Evolutionary conservation across 2,113 vertebrate species (phyloP).

Genomic region (Empidonax alnorum): DNA sequence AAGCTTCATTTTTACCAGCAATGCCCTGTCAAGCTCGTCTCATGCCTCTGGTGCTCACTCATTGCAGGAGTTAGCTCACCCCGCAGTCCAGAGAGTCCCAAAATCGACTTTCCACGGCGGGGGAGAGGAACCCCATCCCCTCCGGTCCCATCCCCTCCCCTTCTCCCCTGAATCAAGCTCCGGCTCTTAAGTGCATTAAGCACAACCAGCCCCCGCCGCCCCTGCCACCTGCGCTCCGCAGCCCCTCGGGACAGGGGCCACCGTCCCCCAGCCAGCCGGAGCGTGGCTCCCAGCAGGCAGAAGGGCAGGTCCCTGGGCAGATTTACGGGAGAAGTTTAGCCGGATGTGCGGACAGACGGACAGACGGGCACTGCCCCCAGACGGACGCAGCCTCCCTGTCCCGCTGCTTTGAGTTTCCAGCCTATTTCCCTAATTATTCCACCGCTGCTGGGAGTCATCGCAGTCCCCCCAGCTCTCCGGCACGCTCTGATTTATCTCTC

Average conservation of each 20-base stretch:
- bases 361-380: not conserved
- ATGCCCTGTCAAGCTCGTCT: accelerated
- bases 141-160: not conserved
- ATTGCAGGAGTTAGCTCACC: not conserved
- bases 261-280: not conserved
- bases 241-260: not conserved
- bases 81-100: not conserved
- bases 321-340: not conserved
- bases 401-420: conserved; percentile 62
- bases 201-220: accelerated
- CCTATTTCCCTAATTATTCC: conserved; percentile 75
- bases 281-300: accelerated
- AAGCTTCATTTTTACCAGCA: not conserved
- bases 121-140: not conserved
- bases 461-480: not conserved
- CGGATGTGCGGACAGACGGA: not conserved
- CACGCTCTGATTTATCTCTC: conserved; percentile 79
- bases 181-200: conserved; percentile 8
- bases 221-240: conserved; percentile 18
- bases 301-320: not conserved
- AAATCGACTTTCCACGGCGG: not conserved
- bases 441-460: conserved; percentile 44
- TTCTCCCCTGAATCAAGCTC: not conserved
- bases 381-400: not conserved
- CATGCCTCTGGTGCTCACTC: accelerated